Base-by-base conservation (phyloP, 2,797 vertebrate species). In the Hirundo rustica region DNA sequence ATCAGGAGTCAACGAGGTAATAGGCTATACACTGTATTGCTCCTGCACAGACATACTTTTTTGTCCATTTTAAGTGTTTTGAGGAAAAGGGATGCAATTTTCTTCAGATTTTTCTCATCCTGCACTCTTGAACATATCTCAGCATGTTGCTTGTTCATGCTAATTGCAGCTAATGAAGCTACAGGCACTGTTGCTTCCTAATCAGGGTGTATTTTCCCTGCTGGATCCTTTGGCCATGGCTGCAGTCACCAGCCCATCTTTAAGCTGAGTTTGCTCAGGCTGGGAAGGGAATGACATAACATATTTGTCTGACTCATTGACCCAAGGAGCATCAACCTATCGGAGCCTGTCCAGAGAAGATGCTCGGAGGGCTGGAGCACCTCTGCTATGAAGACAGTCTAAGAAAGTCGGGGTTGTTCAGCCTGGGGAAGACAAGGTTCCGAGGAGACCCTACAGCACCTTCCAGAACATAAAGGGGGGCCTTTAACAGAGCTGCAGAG, bases 121-220 rank as follows among this genome's bases (percentile, higher is more conserved):
- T 80, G 32, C 2, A 2, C 50, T 92, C 45, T 67, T 84, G 26
- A 68, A 58, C 18, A 6, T 68, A 75, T 75, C 84, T 75, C 85
- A 77, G 57, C 45, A 72, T 75, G 48, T 84, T 87, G 72, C 45
- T 76, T 72, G 78, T 65, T 88, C 66, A 71, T 66, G 70, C 23
- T 95, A 77, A 95, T 72, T 88, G 70, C 47, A 78, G 54, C 17
- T 93, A 87, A 89, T 38, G 32, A 87, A 78, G 47, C 54, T 66
- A 44, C 38, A 48, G 29, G 53, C 78, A 62, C 12, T 76, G 78
- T 30, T 82, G 22, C 48, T 61, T 79, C n/a, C 55, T 70, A 73
- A 61, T 58, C 44, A 36, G 51, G 70, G 86, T 13, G 5, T 8
- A 53, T 71, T 83, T 89, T 67, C 71, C n/a, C 42, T 74, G 27